Evolutionary conservation across 2,888 invertebrate species (phyloP).

Genomic region (Frankliniella intonsa): DNA sequence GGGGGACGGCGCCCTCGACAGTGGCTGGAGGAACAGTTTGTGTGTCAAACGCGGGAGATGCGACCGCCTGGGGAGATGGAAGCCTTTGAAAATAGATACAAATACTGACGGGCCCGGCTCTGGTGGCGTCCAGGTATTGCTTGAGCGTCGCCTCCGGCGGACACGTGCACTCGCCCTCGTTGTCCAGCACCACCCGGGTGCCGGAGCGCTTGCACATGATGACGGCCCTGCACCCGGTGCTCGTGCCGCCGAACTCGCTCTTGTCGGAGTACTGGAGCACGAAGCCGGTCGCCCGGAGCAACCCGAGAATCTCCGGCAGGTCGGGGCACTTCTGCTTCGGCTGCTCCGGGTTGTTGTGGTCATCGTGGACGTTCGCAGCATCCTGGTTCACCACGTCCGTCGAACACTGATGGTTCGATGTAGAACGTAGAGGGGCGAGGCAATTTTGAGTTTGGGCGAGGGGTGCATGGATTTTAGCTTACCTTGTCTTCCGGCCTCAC

Average conservation of each 20-base stretch:
- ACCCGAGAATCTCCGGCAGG: not conserved
- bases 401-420: not conserved
- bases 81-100: too few species aligned
- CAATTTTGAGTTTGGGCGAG: not conserved
- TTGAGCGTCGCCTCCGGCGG: not conserved
- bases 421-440: not conserved
- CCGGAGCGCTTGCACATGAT: slow-evolving; percentile 9
- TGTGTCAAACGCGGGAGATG: not conserved
- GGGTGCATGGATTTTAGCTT: not conserved
- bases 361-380: not conserved
- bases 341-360: not conserved
- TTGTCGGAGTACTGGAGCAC: not conserved
- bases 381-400: not conserved
- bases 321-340: not conserved
- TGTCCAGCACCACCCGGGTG: not conserved
- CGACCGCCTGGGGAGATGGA: too few species aligned
- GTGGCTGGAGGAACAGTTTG: not conserved
- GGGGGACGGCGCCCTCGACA: not conserved
- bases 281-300: not conserved
- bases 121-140: not conserved
- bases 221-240: not conserved
- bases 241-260: not conserved
- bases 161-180: not conserved
- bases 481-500: not conserved
- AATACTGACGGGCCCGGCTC: not conserved